These are phyloP conservation scores for Anser cygnoides DNA, from an alignment of 2,113 vertebrate species.

Conservation along the genomic window DNA sequence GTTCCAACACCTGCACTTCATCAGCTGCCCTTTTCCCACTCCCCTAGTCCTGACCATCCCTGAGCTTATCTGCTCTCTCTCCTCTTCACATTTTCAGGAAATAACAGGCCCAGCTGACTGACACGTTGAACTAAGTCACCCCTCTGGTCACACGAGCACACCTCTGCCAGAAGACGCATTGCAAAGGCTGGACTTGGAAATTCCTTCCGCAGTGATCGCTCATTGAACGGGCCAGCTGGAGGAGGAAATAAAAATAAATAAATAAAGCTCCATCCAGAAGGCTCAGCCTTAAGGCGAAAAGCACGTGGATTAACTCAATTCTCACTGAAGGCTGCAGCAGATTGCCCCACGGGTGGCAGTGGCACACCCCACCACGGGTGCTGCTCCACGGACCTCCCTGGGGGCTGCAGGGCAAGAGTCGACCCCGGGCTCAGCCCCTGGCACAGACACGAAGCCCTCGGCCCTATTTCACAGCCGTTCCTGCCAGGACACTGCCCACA, in stretches of 20 bases:
- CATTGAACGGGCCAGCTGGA: not conserved
- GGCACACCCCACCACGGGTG: not conserved
- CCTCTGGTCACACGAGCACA: not conserved
- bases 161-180: not conserved
- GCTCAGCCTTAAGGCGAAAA: not conserved
- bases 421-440: fast-evolving
- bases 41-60: not conserved
- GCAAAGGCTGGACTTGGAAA: not conserved
- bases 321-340: not conserved
- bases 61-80: not conserved
- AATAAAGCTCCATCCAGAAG: not conserved
- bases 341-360: fast-evolving
- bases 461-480: too few species aligned
- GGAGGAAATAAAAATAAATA: not conserved
- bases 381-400: too few species aligned
- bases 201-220: not conserved
- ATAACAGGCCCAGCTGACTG: not conserved
- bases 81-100: not conserved
- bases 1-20: not conserved
- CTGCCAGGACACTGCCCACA: not conserved
- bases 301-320: not conserved
- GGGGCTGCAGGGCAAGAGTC: not conserved
- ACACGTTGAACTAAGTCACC: not conserved
- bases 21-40: not conserved
- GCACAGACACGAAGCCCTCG: fast-evolving